phyloP scores from a whole-genome alignment of 2,113 vertebrate species.

The Pitta sordida region DNA sequence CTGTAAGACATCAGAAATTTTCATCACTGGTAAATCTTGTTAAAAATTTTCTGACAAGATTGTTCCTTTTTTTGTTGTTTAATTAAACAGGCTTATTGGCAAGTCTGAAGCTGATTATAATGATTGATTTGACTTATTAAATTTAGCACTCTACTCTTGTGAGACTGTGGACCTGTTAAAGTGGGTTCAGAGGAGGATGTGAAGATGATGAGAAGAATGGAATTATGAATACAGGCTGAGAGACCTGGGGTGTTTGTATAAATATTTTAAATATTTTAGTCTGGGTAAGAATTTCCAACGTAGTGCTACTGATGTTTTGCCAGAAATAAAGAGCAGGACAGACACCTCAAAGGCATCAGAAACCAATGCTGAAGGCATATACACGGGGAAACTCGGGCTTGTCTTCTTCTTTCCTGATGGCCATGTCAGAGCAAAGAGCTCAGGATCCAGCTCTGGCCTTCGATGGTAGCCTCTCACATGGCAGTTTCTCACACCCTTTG shows the following conservation, averaged over 20 bases:
- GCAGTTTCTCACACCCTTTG: neutral
- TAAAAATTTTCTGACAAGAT: neutral
- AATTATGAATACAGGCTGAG: too few species aligned
- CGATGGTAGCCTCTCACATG: neutral
- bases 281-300: neutral
- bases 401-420: neutral
- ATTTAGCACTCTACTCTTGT: neutral
- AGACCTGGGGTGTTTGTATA: too few species aligned
- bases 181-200: neutral
- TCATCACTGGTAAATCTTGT: neutral
- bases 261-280: neutral
- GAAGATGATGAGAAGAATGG: neutral
- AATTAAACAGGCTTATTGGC: neutral
- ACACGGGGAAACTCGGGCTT: accelerated
- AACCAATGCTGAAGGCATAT: neutral
- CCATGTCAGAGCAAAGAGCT: neutral
- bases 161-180: neutral
- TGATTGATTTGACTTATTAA: neutral
- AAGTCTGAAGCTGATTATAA: neutral
- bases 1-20: neutral
- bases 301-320: neutral
- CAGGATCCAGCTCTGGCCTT: neutral
- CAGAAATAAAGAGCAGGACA: neutral
- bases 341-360: neutral
- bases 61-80: neutral